Evolutionary conservation across 2,888 invertebrate species (phyloP), one percentile per base, ranked within the genome.

Genomic region (Chalcis sispes): DNA sequence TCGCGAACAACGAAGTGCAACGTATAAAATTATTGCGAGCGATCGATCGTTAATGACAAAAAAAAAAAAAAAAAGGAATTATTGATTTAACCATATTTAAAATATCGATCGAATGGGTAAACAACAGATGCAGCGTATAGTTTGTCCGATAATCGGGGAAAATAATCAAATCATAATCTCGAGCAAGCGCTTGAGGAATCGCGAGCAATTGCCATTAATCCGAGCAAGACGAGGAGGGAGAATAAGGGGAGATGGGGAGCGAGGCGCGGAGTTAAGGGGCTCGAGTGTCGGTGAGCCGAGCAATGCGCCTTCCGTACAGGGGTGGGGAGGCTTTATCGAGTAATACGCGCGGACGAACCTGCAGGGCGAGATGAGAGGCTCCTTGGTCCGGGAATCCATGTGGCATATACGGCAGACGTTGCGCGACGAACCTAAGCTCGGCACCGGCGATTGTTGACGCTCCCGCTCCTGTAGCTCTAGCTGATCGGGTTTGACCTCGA

Each of bases 381-480:
- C 90, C 81, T 88, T 89, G 67, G 85, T 80, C 50, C 89, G 88
- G 27, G 89, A 89, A 81, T 87, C 90, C 36, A 89, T 89, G 82
- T 90, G 91, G 89, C 93, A 93, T 84, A 93, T 93, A 81, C 93
- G 90, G 87, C 93, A 93, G 82, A 92, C 91, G 84, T 54, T 65
- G 15, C 72, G 66, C 27, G 74, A 77, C 23, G 67, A 59, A 2
- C 61, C 1, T 0, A 32, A 18, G 48, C 50, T 1, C 10, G 18
- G 61, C 10, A 1, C 7, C 32, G 27, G 25, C 25, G 18, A 32
- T n/a, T 50, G 10, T 58, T 74, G 71, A 80, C 82, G 83, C 77
- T 81, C 83, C 73, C 78, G 77, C 29, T 75, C 78, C 79, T 77
- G 81, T 78, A 36, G 64, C 23, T 69, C 52, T 1, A 42, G 74